phyloP scores from a whole-genome alignment of 2,797 vertebrate species.

The Selene dorsalis region DNA sequence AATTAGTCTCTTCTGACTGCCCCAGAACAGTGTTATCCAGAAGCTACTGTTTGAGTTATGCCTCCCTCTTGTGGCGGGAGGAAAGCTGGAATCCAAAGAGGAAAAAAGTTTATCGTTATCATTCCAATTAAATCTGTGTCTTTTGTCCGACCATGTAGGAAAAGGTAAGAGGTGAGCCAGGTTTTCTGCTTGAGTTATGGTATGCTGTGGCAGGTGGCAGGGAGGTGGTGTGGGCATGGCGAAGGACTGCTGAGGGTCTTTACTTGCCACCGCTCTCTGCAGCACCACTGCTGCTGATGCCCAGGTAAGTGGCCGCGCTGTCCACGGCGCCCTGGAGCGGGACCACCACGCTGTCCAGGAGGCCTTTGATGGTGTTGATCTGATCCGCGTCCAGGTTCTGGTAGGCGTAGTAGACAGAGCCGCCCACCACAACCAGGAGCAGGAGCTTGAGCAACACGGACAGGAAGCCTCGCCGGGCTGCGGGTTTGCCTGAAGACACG shows the following conservation, averaged over 20 bases:
- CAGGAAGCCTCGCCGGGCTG: slow-evolving; percentile 80
- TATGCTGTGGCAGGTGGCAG: slow-evolving; percentile 57
- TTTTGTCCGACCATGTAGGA: slow-evolving; percentile 59
- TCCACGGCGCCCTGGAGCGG: slow-evolving; percentile 62
- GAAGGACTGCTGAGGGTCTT: slow-evolving; percentile 54
- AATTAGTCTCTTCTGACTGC: slow-evolving; percentile 73
- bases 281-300: slow-evolving; percentile 50
- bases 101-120: slow-evolving; percentile 53
- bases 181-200: slow-evolving; percentile 66
- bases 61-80: slow-evolving; percentile 49
- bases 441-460: slow-evolving; percentile 90
- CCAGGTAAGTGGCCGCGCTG: slow-evolving; percentile 70
- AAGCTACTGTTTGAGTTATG: slow-evolving; percentile 66
- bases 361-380: slow-evolving; percentile 83
- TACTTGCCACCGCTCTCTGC: slow-evolving; percentile 57
- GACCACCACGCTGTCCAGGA: slow-evolving; percentile 60
- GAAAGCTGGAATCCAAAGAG: slow-evolving; percentile 57
- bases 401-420: slow-evolving; percentile 88
- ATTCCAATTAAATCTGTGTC: slow-evolving; percentile 67
- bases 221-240: slow-evolving; percentile 51
- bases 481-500: slow-evolving; percentile 74
- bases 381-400: slow-evolving; percentile 91
- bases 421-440: slow-evolving; percentile 85
- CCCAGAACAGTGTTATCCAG: slow-evolving; percentile 65
- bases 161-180: slow-evolving; percentile 52